Conservation (phyloP, 2,888 invertebrate species). For the Drosophila greeni region DNA sequence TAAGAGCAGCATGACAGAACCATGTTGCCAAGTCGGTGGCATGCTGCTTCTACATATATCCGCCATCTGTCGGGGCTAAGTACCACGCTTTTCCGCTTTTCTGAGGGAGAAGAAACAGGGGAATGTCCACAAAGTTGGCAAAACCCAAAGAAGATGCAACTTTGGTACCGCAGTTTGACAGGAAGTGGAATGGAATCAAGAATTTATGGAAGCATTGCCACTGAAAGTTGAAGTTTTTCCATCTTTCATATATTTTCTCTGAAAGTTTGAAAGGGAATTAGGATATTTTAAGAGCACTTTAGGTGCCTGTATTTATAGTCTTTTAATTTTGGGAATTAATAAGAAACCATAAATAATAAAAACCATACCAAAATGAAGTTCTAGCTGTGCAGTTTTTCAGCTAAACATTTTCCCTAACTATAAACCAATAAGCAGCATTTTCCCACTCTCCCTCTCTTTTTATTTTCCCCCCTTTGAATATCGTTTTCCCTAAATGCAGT, state of each 20-base stretch:
- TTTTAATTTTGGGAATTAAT: background rate
- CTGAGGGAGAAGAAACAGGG: background rate
- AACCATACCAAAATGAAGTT: background rate
- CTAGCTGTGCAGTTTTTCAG: background rate
- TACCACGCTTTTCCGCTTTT: conserved; percentile 9
- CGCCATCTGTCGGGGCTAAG: conserved; percentile 19
- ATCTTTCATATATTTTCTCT: background rate
- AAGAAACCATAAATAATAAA: too few relatives aligned
- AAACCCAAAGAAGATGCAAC: conserved; percentile 6
- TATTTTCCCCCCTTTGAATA: background rate
- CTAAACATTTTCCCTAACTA: background rate
- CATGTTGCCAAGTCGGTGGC: conserved; percentile 27
- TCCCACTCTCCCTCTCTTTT: background rate
- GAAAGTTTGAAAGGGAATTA: background rate
- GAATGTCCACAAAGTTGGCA: background rate
- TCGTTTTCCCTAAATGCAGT: conserved; percentile 46
- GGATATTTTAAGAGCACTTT: background rate
- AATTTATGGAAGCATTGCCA: conserved; percentile 4
- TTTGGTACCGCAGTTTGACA: conserved; percentile 13
- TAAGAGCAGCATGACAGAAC: conserved; percentile 32
- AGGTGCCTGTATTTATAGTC: background rate
- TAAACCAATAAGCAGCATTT: background rate
- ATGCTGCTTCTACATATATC: conserved; percentile 5
- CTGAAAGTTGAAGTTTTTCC: background rate
- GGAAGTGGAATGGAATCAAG: conserved; percentile 12